Base-by-base conservation (phyloP, 2,113 vertebrate genomes). In the Gymnarchus niloticus region DNA sequence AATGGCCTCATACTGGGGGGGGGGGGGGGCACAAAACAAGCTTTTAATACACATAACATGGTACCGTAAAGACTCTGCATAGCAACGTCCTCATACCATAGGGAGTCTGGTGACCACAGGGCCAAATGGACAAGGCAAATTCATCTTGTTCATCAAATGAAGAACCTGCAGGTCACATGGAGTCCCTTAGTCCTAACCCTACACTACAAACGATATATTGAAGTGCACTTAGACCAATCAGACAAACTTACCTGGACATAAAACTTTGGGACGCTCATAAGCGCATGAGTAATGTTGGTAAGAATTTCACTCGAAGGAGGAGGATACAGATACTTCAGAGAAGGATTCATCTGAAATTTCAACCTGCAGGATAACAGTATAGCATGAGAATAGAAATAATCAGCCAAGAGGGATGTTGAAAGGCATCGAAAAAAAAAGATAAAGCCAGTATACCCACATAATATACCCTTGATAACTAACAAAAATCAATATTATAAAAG, bases 81-180 rank as follows among this genome's bases (percentile, higher is more conserved):
- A 0, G 56, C 51, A 5, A n/a, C 6, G 10, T 14, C 49, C 49
- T 56, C 80, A 23, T 23, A 33, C 61, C 96, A 96, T 88, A 1
- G 96, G 98, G 86, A 97, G 97, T 46, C 94, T 94, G 78, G 95
- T 90, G 44, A 96, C 98, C 88, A 99, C 85, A 28, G 95, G 96
- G 87, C 98, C 97, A 91, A 99, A 99, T 21, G 97, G 98, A 90
- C 96, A 95, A 0, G 97, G 98, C 83, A 99, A 93, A 92, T 99
- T 99, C 98, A 99, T 98, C 94, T 98, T 99, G 94, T 99, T 99
- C 97, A 99, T 99, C 87, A 99, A 94, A 92, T 99, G 98, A 88
- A 99, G 96, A 49, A 99, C 98, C 98, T 99, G 92, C 86, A 92
- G 88, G 86, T 88, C 86, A 51, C 10, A 85, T 56, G 87, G 10